Evolutionary conservation across 2,888 invertebrate genomes (phyloP), one percentile per base, ranked within the genome.

Genomic region (Chymomyza fuscimana): DNA sequence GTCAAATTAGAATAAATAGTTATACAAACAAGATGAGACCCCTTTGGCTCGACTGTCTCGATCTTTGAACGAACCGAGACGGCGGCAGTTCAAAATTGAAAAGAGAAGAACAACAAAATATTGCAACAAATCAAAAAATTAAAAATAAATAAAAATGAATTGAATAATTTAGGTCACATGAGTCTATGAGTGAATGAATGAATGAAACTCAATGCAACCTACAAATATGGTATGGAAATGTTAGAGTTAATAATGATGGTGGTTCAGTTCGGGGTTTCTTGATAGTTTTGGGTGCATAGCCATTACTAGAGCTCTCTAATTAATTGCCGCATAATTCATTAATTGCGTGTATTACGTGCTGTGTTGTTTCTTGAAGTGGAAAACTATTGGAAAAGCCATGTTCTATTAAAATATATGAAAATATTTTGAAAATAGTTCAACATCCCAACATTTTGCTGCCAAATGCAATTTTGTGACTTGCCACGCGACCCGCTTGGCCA

Each of bases 1-100:
- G 90, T 90, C 90, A 90, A 90, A 89, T 90, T 90, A 87, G 84
- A 89, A 88, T 88, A 90, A 90, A 89, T 82, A 86, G 87, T 85
- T 87, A 79, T 72, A 89, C 82, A 86, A 89, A 90, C 89, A 90
- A 78, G 72, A 72, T 60, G 77, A 72, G 86, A 86, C 90, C 90
- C 82, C 82, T 87, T 81, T 75, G 74, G 74, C 75, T 67, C 32
- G 6, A 25, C 65, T 52, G 63, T 61, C 70, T 69, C 73, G 74
- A 74, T 67, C 72, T 60, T 70, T 70, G 70, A 65, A 69, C 69
- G 64, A 51, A 60, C 19, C 29, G 40, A 46, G 40, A 46, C 40
- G 40, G 40, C 40, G 40, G 40, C 64, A 64, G n/a, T 12, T 50
- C 63, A 19, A 59, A 32, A 58, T 46, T 58, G 46, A 52, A 72